Percentiles rank a stretch among this genome's conserved stretches.
These are phyloP conservation scores for Syritta pipiens DNA, from an alignment of 2,888 invertebrate genomes.

Conservation along the genomic window DNA sequence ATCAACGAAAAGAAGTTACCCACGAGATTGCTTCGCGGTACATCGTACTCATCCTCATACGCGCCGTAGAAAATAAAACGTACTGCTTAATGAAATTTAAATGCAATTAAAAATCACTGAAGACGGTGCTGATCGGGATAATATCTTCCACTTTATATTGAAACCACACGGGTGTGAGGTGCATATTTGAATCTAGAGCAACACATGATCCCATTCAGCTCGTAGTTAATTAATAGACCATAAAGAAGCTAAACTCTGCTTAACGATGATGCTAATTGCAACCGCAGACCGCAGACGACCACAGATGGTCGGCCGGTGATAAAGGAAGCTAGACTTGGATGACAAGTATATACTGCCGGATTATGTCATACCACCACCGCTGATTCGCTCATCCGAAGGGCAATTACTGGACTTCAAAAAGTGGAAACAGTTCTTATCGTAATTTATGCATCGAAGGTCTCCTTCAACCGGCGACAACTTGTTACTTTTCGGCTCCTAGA, in stretches of 20 bases:
- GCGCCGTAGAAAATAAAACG: background rate
- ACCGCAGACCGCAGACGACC: background rate
- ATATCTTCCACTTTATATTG: constrained; percentile 17
- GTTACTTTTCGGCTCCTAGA: constrained; percentile 9
- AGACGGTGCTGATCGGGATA: background rate
- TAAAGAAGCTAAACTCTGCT: constrained; percentile 2
- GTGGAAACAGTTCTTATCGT: constrained; percentile 44
- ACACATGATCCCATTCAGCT: constrained; percentile 14
- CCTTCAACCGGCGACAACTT: constrained; percentile 33
- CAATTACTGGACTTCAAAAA: constrained; percentile 56
- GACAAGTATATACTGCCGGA: constrained; percentile 5
- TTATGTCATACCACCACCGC: constrained; percentile 52
- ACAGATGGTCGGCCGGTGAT: background rate
- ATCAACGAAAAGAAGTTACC: background rate
- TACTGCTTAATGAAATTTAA: constrained; percentile 17
- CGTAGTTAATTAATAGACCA: constrained; percentile 36
- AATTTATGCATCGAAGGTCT: constrained; percentile 52
- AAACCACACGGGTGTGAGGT: background rate
- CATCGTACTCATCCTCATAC: background rate
- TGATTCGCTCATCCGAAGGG: constrained; percentile 16
- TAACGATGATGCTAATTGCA: constrained; percentile 31
- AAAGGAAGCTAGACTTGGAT: background rate
- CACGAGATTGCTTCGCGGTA: constrained; percentile 2
- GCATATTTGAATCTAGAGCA: constrained; percentile 5
- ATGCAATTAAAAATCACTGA: constrained; percentile 17